Evolutionary conservation across 2,113 vertebrate genomes (phyloP).

Genomic region (Orthonyx spaldingii): DNA sequence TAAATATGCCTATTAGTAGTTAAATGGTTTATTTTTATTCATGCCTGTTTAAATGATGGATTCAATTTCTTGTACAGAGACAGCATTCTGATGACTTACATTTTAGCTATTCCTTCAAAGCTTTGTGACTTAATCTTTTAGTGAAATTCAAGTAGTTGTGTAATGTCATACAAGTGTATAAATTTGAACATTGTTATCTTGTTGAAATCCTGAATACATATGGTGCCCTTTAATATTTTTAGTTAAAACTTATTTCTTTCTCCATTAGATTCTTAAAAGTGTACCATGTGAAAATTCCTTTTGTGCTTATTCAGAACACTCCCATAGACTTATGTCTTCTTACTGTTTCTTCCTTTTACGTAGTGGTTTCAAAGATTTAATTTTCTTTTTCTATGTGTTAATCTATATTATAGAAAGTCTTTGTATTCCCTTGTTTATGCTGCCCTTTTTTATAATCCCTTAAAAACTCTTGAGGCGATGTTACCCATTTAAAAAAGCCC

Average conservation of each 20-base stretch:
- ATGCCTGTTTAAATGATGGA: not conserved
- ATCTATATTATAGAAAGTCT: not conserved
- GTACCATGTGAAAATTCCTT: not conserved
- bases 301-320: not conserved
- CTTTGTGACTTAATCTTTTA: not conserved
- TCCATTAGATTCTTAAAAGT: not conserved
- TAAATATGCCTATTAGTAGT: not conserved
- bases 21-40: not conserved
- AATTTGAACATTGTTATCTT: not conserved
- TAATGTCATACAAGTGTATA: not conserved
- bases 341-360: not conserved
- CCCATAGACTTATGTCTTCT: not conserved
- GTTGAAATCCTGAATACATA: not conserved
- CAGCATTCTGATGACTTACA: not conserved
- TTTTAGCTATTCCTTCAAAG: not conserved
- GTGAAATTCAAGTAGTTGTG: not conserved
- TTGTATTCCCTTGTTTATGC: not conserved
- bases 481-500: not conserved
- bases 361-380: not conserved
- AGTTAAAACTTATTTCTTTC: not conserved
- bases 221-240: not conserved
- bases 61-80: not conserved
- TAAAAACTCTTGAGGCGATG: not conserved
- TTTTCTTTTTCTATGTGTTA: not conserved
- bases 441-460: not conserved